A percentile compares a stretch with the other conserved stretches of the same genome.
Evolutionary conservation across 2,888 invertebrate genomes (phyloP).

Genomic region (Xestia xanthographa): DNA sequence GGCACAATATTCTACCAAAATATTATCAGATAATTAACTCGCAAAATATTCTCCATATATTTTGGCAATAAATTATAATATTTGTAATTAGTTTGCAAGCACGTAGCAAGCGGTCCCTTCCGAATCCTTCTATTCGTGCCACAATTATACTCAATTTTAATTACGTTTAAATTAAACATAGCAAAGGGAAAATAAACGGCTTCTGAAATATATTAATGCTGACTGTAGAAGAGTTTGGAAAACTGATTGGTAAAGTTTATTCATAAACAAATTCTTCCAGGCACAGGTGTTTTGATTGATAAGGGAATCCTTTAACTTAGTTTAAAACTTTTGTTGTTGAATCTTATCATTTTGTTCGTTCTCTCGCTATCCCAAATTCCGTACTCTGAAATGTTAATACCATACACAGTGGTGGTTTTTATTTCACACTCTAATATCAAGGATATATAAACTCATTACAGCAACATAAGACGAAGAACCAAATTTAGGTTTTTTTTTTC

Average conservation of each 20-base stretch:
- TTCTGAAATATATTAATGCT: conserved; percentile 40
- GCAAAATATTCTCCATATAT: conserved; percentile 57
- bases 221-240: conserved; percentile 26
- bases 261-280: conserved; percentile 34
- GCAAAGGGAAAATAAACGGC: conserved; percentile 40
- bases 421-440: not conserved
- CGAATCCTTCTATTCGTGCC: conserved; percentile 35
- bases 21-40: conserved; percentile 61
- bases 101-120: conserved; percentile 58
- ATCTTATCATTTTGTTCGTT: not conserved
- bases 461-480: not conserved
- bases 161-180: conserved; percentile 53
- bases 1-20: conserved; percentile 41
- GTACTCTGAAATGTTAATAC: not conserved
- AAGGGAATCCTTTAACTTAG: conserved; percentile 2
- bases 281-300: conserved; percentile 38
- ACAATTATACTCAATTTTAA: conserved; percentile 60
- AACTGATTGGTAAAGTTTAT: conserved; percentile 50
- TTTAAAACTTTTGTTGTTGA: not conserved
- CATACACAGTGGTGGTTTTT: not conserved
- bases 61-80: conserved; percentile 62
- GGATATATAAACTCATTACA: not conserved
- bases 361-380: too few relatives aligned
- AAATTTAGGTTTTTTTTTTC: not conserved
- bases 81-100: conserved; percentile 60